These are phyloP conservation scores for Equus przewalskii DNA, from an alignment of 2,113 vertebrate genomes.

Conservation along the genomic window DNA sequence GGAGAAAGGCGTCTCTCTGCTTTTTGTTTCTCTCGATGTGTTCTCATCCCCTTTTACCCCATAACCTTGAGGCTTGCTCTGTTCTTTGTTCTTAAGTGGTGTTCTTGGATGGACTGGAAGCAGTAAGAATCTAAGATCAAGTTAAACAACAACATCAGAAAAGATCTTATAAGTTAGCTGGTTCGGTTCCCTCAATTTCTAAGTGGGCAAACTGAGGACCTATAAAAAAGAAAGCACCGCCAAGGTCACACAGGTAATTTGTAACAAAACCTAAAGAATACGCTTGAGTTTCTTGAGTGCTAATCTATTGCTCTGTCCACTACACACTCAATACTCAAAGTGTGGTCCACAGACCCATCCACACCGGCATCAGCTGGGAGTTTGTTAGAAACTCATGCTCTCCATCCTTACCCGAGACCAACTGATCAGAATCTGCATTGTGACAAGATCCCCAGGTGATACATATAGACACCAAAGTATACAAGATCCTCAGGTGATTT, in stretches of 20 bases:
- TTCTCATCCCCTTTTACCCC: background rate
- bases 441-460: background rate
- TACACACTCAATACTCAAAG: no score
- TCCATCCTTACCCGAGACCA: background rate
- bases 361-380: background rate
- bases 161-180: background rate
- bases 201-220: background rate
- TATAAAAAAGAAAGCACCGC: background rate
- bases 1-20: background rate
- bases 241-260: background rate
- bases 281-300: background rate
- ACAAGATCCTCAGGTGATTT: background rate
- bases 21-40: background rate
- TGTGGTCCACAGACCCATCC: no score
- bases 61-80: background rate
- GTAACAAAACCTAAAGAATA: background rate
- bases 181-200: background rate
- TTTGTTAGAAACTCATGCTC: background rate
- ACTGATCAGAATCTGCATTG: background rate
- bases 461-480: background rate
- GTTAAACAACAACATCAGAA: background rate
- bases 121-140: background rate
- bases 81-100: background rate
- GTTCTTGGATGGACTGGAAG: background rate
- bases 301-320: fast-evolving